Base-by-base conservation (phyloP, 1,140 invertebrate species). In the Drosophila bifasciata region DNA sequence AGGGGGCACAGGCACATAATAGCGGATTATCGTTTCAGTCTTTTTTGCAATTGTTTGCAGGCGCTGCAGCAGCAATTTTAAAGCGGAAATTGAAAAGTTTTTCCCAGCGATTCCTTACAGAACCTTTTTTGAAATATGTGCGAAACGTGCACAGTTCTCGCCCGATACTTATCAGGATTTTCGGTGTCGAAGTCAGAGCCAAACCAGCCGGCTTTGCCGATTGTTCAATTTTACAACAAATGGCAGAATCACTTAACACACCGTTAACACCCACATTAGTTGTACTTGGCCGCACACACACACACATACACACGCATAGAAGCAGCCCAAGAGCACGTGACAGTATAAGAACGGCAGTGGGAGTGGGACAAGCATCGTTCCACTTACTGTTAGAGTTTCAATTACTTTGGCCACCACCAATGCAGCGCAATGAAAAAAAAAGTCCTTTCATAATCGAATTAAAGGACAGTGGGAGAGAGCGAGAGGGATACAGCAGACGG, bases 221-320 rank as follows among this genome's bases (percentile, higher is more conserved):
- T 74, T 73, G 77, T 81, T 86, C 71, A 84, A 88, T 88, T 64
- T 63, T 61, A 58, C 71, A 76, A 88, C 75, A 89, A 86, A 79
- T 76, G 84, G 75, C 52, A 60, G 79, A 86, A 88, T 88, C 83
- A 88, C 83, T 88, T 88, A 88, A 79, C 83, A 88, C 79, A 83
- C 83, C 84, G 83, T 88, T 88, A 88, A 79, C 83, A 88, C 83
- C 84, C 83, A 88, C 83, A 88, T 88, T 88, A 88, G 83, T 88
- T 83, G 79, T 83, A 86, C 83, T 89, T 86, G 74, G 63, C 11
- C 79, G 81, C 78, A 79, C 81, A 58, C 70, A 66, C 61, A 60
- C 28, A 62, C 11, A 48, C 7, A 50, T 36, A 28, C 45, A 73
- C 17, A 32, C 19, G 50, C 9, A 58, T 36, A 17, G 32, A 36